These are phyloP conservation scores for Lasioglossum oenotherae DNA, from an alignment of 2,888 invertebrate genomes.

Conservation along the genomic window DNA sequence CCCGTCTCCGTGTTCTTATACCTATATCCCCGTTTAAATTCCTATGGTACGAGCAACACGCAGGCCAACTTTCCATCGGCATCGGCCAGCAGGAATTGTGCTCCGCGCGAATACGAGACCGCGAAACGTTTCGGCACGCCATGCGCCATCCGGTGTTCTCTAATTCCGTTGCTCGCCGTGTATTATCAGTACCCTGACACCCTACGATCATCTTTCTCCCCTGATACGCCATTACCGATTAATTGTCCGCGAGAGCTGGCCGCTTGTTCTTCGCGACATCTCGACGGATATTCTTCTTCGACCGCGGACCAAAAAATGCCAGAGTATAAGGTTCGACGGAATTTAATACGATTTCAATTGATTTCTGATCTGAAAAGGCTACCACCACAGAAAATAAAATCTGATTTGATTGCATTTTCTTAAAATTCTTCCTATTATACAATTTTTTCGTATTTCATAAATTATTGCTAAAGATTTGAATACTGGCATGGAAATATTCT, in stretches of 20 bases:
- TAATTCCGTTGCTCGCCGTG: neutral
- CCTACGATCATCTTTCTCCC: conserved; percentile 7
- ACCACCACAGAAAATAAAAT: no score
- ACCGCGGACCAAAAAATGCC: no score
- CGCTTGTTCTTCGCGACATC: neutral
- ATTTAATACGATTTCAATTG: no score
- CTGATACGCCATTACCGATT: neutral
- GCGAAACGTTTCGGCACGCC: conserved; percentile 46
- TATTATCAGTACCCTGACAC: neutral
- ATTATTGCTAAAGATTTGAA: no score
- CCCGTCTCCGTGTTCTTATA: conserved; percentile 81
- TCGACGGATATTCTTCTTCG: neutral
- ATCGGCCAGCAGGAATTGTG: conserved; percentile 69
- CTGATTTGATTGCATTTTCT: no score
- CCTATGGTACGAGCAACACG: conserved; percentile 71
- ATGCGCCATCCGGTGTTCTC: conserved; percentile 20
- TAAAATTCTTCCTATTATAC: no score
- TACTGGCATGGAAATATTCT: no score
- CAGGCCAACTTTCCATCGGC: conserved; percentile 75
- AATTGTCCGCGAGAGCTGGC: neutral
- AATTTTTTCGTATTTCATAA: no score
- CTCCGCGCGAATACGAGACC: conserved; percentile 49
- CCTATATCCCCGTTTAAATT: conserved; percentile 82
- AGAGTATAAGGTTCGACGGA: no score
- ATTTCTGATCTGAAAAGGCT: no score